Evolutionary conservation across 1,140 invertebrate species (phyloP), one percentile per base, ranked within the genome.

Genomic region (Bombus polaris): DNA sequence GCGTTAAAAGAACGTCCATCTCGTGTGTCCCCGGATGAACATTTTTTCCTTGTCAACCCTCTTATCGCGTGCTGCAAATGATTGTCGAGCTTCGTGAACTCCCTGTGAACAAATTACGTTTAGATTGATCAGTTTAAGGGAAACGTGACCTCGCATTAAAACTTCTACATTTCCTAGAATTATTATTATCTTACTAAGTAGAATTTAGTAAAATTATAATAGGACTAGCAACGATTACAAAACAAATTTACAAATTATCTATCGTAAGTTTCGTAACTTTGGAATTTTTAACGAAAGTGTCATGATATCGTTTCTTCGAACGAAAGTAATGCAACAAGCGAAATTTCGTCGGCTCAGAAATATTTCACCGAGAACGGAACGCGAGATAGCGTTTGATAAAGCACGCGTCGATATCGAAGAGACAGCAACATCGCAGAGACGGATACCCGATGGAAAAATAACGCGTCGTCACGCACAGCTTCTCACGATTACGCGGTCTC

Each of bases 1-100:
- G 57, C 42, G 65, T 73, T n/a, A 80, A 70, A 47, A 35, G 35
- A 44, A 71, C 70, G 59, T 78, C 74, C 85, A 62, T 84, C 66
- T 76, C 37, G 62, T 44, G 35, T 28, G 57, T 10, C 37, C 37
- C 37, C 15, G n/a, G 42, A 83, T 62, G 72, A 83, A 32, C 62
- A 62, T 74, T 89, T 74, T 81, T 82, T 62, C 39, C 35, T 77
- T 76, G 85, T 89, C 76, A 59, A 44, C 44, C 44, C 77, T 68
- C 72, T 82, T 90, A 75, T 89, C 81, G 78, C 62, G 57, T 35
- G 37, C 18, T 28, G 44, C 42, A 71, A 42, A 79, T 62, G 68
- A 22, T 13, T 2, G 47, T 66, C 35, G 47, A 77, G 25, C 8
- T 22, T 59, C 18, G 18, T 53, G 47, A 2, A 12, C 37, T 39